Base-by-base conservation (phyloP, 92 coral and sea anemone species). In the Phymanthus crucifer region DNA sequence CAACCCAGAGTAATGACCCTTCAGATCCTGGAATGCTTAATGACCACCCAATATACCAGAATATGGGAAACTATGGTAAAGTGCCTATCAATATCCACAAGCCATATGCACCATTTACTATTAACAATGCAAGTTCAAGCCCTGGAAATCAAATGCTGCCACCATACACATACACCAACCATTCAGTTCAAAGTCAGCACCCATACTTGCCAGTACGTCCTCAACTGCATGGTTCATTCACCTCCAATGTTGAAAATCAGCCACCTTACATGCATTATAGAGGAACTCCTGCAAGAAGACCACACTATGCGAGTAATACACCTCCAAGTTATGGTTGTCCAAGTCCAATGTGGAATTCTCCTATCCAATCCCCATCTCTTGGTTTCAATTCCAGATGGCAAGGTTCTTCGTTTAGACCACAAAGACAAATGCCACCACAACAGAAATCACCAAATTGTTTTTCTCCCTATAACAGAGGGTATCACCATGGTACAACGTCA, bases 101-200 rank as follows among this genome's bases (percentile, higher is more conserved):
- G 50, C 32, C 66, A 32, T 68, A 46, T 64, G 48, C 83, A 33
- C 83, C 54, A 68, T 79, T 74, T 47, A 73, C 83, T 29, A 73
- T 74, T 45, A 47, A 79, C 67, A 33, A 47, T 79, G 83, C 67
- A 79, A 79, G 67, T 43, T 16, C 37, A 40, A 67, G 83, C 70
- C 74, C 50, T 0, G n/a, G n/a, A n/a, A 52, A 52, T 18, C 61
- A 52, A 52, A 52, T 17, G 14, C 61, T 13, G 71, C 27, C 40
- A 78, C 83, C 74, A 67, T 79, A 69, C 83, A 68, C 72, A 74
- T 67, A 67, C 52, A 64, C 76, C 70, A 79, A 71, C 35, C 68
- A 75, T 79, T 73, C 46, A 47, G 46, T 67, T 67, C 69, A 31
- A 68, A 68, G 67, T n/a, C n/a, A n/a, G n/a, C n/a, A n/a, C n/a